A percentile compares a stretch with the other conserved stretches of the same genome.
Evolutionary conservation across 1,140 invertebrate genomes (phyloP).

Genomic region (Carposina sasakii): DNA sequence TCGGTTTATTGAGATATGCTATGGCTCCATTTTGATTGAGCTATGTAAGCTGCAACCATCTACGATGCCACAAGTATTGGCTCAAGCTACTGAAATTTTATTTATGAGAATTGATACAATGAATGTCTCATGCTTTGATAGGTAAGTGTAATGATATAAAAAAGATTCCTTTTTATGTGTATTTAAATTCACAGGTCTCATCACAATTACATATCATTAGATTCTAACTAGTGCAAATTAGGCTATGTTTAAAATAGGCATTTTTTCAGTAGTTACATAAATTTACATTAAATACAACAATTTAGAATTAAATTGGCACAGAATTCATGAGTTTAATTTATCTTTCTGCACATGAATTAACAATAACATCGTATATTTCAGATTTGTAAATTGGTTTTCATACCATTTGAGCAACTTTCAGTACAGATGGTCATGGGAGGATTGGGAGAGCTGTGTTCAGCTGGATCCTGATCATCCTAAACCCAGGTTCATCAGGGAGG

Average conservation of each 20-base stretch:
- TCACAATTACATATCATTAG: too few species aligned
- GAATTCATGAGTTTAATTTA: too few species aligned
- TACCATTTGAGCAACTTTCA: slow-evolving; percentile 99
- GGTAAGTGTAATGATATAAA: slow-evolving; percentile 54
- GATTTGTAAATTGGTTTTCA: slow-evolving; percentile 97
- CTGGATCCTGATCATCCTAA: slow-evolving; percentile 94
- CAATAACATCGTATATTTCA: too few species aligned
- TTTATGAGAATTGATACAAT: slow-evolving; percentile 97
- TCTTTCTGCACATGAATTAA: too few species aligned
- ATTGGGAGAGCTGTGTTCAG: slow-evolving; percentile 89
- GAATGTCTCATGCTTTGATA: slow-evolving; percentile 97
- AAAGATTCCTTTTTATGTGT: too few species aligned
- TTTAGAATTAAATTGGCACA: too few species aligned
- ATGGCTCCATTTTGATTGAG: slow-evolving; percentile 97
- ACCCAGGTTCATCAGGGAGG: slow-evolving; percentile 96
- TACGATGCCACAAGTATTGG: slow-evolving; percentile 97
- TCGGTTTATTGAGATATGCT: slow-evolving; percentile 92
- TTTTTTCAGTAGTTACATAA: too few species aligned
- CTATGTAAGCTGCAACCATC: slow-evolving; percentile 97
- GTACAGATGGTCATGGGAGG: slow-evolving; percentile 99
- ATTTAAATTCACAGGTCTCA: too few species aligned
- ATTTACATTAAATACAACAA: too few species aligned
- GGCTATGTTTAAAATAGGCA: too few species aligned
- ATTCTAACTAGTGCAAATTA: too few species aligned
- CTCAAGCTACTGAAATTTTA: slow-evolving; percentile 97